These are phyloP conservation scores for Stegostoma tigrinum DNA, from an alignment of 2,113 vertebrate species.

Conservation along the genomic window DNA sequence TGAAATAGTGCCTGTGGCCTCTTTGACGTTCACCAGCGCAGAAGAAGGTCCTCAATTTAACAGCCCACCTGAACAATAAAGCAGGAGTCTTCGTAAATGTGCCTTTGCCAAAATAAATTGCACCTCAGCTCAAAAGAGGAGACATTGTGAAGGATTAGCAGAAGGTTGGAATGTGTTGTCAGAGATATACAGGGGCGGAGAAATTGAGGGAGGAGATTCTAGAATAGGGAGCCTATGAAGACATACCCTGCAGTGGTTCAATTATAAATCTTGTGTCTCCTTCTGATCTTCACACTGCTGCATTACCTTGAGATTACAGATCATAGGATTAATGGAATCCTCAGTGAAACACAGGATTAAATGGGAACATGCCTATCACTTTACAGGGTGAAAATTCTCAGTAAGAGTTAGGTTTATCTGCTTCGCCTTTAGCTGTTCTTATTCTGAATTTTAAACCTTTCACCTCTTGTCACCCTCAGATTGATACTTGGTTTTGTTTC, in stretches of 20 bases:
- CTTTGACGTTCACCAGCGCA: too few species aligned
- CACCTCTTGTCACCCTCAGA: background rate
- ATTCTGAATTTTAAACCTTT: background rate
- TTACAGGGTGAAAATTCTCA: too few species aligned
- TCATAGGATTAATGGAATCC: background rate
- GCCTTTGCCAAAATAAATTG: background rate
- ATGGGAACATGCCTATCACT: background rate
- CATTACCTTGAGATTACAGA: background rate
- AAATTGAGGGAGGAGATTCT: background rate
- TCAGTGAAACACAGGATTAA: background rate
- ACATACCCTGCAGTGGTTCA: background rate
- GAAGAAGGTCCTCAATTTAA: too few species aligned
- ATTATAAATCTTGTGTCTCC: background rate
- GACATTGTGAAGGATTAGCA: background rate
- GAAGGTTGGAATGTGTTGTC: background rate
- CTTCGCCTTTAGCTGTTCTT: background rate
- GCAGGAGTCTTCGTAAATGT: background rate
- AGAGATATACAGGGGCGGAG: background rate
- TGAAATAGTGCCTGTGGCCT: too few species aligned
- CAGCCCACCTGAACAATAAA: too few species aligned
- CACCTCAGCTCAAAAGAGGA: background rate
- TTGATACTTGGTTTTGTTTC: background rate
- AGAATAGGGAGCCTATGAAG: background rate
- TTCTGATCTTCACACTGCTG: background rate
- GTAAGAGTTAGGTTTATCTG: background rate